Evolutionary conservation across 2,113 vertebrate species (phyloP).

Genomic region (Barnardius zonarius): DNA sequence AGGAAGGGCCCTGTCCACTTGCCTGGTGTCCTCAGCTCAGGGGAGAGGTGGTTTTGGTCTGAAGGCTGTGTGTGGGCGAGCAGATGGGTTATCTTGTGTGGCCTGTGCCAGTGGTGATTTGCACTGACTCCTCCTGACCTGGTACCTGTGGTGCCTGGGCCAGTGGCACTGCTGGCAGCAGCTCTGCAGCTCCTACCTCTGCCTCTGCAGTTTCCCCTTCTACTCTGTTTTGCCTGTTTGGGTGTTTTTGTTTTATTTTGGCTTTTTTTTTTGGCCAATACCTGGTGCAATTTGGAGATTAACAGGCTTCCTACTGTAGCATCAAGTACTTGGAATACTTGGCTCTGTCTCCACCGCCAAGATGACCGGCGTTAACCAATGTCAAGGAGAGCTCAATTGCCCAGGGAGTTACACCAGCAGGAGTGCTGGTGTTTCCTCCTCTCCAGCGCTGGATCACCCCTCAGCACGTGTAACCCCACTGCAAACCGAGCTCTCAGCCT

Average conservation of each 20-base stretch:
- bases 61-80: background rate
- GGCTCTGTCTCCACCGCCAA: background rate
- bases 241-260: no score
- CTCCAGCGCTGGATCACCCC: background rate
- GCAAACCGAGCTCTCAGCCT: fast-evolving
- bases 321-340: background rate
- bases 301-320: background rate
- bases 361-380: background rate
- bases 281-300: background rate
- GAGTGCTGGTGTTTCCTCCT: fast-evolving
- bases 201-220: background rate
- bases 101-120: background rate
- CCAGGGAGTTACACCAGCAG: background rate
- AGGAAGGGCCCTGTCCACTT: background rate
- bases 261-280: background rate
- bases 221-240: background rate
- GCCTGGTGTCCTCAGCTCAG: fast-evolving
- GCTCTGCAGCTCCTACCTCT: background rate
- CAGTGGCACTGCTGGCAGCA: background rate
- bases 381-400: background rate
- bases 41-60: background rate
- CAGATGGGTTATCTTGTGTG: background rate
- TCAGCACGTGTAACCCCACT: fast-evolving
- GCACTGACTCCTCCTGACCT: background rate
- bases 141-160: background rate